A percentile compares a stretch with the other conserved stretches of the same genome.
Conservation (phyloP, 2,888 invertebrate species). For the Alitta virens region DNA sequence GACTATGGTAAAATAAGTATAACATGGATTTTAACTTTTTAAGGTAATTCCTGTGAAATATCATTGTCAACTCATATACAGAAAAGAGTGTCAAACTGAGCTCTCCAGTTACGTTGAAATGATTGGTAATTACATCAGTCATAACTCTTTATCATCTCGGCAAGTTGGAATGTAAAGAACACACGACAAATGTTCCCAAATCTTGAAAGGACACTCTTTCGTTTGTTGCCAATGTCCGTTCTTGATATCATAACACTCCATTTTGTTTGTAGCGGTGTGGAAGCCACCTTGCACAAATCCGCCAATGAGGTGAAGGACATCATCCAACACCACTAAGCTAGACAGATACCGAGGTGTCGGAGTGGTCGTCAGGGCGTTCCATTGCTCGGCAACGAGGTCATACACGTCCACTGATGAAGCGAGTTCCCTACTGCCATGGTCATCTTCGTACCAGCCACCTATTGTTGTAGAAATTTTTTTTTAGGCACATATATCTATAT, state of each 20-base stretch:
- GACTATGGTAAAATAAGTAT: no score
- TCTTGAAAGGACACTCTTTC: conserved; percentile 67
- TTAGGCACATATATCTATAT: no score
- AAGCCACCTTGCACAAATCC: conserved; percentile 67
- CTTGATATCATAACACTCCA: conserved; percentile 68
- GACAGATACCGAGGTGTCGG: conserved; percentile 71
- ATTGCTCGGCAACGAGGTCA: conserved; percentile 63
- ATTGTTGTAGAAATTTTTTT: no score
- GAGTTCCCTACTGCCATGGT: conserved; percentile 60
- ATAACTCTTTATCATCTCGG: conserved; percentile 53
- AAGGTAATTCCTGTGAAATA: no score
- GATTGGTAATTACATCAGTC: no score
- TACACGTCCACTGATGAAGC: conserved; percentile 69
- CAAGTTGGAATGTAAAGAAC: conserved; percentile 68
- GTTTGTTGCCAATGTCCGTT: conserved; percentile 65
- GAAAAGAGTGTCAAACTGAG: no score
- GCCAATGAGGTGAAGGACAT: conserved; percentile 69
- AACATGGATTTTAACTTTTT: no score
- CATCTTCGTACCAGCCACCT: conserved; percentile 61
- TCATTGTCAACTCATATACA: no score
- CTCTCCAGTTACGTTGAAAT: no score
- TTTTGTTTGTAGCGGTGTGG: conserved; percentile 67
- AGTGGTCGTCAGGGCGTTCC: conserved; percentile 65
- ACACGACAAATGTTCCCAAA: conserved; percentile 72
- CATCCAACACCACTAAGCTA: conserved; percentile 65